Evolutionary conservation across 2,113 vertebrate species (phyloP), one percentile per base, ranked within the genome.

Genomic region (Eulacestoma nigropectus): DNA sequence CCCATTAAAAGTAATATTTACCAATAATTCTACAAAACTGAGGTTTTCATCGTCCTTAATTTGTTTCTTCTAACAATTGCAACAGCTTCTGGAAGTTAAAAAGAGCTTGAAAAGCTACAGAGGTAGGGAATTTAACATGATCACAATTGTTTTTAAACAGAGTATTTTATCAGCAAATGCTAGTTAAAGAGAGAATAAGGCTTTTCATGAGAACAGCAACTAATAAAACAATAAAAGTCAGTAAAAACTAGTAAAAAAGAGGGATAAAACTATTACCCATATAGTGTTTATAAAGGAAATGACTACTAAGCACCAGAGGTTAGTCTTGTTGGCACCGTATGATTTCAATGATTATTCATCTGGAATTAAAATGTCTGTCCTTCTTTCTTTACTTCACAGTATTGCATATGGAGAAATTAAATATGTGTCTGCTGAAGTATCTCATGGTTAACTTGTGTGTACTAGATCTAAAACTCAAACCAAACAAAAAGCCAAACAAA

Each of bases 181-280:
- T 39, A 4, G 4, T 52, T 60, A 52, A 53, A 84, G 19, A 69
- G 11, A 62, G 6, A 47, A 7, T 46, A 55, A 64, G 11, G 1
- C 0, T 82, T 70, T 82, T 37, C 13, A 13, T 39, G 18, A 60
- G 7, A 75, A 55, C 13, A 83, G 30, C 13, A 56, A 60, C 4
- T 50, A 65, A 20, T 3, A 44, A 27, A 50, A n/a, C 2, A 79
- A 26, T 10, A 60, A 33, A 39, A 20, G 1, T 10, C 32, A 16
- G 4, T 55, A 47, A 63, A 87, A 92, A 29, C 2, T 37, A 26
- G 7, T 53, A 9, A 72, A 76, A 85, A 67, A 50, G 39, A 64
- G 16, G 4, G 7, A 49, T 21, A 35, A 59, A 70, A 33, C 3
- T 2, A 27, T 33, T 27, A 74, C 0, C 0, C 4, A 57, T 41